These are phyloP conservation scores for Phoxinus phoxinus DNA, from an alignment of 2,113 vertebrate species.

Conservation along the genomic window DNA sequence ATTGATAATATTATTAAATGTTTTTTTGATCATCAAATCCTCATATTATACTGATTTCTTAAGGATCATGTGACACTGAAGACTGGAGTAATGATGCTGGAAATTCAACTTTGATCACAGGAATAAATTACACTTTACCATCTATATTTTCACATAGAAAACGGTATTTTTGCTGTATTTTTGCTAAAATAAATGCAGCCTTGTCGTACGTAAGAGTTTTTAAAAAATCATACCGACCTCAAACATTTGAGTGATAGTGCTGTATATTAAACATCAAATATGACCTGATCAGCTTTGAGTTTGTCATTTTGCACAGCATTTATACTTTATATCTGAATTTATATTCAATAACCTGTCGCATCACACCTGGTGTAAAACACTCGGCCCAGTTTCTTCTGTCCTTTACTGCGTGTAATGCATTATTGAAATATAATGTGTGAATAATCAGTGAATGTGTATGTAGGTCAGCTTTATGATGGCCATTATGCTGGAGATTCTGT, in stretches of 20 bases:
- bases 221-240: not conserved
- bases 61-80: not conserved
- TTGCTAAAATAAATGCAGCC: not conserved
- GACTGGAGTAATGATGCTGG: not conserved
- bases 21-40: not conserved
- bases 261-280: not conserved
- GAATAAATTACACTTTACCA: not conserved
- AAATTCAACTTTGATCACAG: not conserved
- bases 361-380: not conserved
- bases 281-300: not conserved
- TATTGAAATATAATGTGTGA: not conserved
- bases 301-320: not conserved
- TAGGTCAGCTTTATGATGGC: conserved; percentile 4
- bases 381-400: not conserved
- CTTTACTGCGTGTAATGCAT: conserved; percentile 3
- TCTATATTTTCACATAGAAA: not conserved
- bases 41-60: not conserved
- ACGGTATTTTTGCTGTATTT: not conserved
- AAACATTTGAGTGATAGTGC: not conserved
- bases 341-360: not conserved
- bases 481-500: not conserved
- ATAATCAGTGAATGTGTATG: not conserved
- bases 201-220: not conserved
- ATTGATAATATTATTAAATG: too few relatives aligned
- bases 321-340: not conserved